Conservation (phyloP, 2,888 invertebrate genomes). For the Platerodrilus igneus region DNA sequence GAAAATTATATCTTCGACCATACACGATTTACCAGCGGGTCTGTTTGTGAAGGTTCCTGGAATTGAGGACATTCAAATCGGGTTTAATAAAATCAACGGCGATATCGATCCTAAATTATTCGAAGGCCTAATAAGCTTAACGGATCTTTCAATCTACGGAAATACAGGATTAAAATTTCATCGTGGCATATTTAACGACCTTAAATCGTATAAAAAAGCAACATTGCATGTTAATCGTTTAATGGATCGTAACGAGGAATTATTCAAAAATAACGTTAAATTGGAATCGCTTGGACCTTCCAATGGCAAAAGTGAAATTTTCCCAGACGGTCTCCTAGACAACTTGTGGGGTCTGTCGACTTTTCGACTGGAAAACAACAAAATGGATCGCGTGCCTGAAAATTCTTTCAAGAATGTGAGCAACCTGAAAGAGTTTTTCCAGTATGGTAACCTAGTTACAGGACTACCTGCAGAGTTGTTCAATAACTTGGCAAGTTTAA, state of each 20-base stretch:
- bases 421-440: constrained; percentile 4
- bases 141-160: constrained; percentile 6
- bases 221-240: constrained; percentile 12
- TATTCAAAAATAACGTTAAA: constrained; percentile 1
- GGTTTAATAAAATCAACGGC: constrained; percentile 9
- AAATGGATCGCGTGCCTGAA: constrained; percentile 1
- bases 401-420: constrained; percentile 8
- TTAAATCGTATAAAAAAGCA: neutral
- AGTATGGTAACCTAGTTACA: too few relatives aligned
- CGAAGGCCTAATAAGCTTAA: constrained; percentile 2
- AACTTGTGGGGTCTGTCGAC: neutral
- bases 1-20: constrained; percentile 12
- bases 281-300: neutral
- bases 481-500: too few relatives aligned
- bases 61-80: constrained; percentile 13
- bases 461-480: too few relatives aligned
- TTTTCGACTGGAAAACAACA: constrained; percentile 8
- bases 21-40: constrained; percentile 9
- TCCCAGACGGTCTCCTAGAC: constrained; percentile 4
- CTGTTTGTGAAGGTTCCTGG: constrained; percentile 3
- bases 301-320: neutral
- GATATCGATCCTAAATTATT: constrained; percentile 10
- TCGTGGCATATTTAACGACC: constrained; percentile 7
- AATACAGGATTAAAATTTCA: constrained; percentile 4
- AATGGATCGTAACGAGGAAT: too few relatives aligned